Conservation (phyloP, 2,797 vertebrate genomes). For the Channa striata region DNA sequence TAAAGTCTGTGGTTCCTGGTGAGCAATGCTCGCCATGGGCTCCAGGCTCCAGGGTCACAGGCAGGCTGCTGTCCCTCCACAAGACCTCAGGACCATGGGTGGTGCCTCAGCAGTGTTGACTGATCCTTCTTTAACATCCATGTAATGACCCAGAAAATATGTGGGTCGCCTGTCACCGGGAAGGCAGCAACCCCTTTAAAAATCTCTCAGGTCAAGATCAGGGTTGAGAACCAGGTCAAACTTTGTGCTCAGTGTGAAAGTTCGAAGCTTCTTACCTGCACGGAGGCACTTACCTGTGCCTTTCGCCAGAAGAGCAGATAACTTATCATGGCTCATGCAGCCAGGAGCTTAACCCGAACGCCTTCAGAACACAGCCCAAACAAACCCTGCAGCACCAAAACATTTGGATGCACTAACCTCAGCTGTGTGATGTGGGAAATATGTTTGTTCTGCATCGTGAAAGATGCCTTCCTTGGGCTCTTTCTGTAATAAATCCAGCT, state of each 20-base stretch:
- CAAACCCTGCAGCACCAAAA: too few relatives aligned
- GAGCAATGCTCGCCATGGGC: slow-evolving; percentile 23
- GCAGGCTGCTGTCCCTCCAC: slow-evolving; percentile 40
- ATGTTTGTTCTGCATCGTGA: slow-evolving; percentile 1
- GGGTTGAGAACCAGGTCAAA: slow-evolving; percentile 55
- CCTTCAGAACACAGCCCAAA: too few relatives aligned
- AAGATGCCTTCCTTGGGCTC: too few relatives aligned
- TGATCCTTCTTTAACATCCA: slow-evolving; percentile 25
- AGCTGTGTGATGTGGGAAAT: background rate
- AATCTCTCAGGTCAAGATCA: slow-evolving; percentile 59
- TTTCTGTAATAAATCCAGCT: too few relatives aligned
- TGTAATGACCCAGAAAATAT: slow-evolving; percentile 60
- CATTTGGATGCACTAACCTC: too few relatives aligned
- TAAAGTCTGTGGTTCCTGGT: slow-evolving; percentile 32
- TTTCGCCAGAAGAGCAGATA: slow-evolving; percentile 6
- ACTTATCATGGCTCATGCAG: background rate
- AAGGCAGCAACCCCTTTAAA: slow-evolving; percentile 42
- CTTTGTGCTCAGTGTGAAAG: slow-evolving; percentile 10
- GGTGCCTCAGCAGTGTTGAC: slow-evolving; percentile 27
- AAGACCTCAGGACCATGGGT: slow-evolving; percentile 29
- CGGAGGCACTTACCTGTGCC: slow-evolving; percentile 25
- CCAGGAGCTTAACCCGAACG: background rate
- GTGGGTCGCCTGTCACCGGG: slow-evolving; percentile 51
- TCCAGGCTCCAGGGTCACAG: slow-evolving; percentile 34
- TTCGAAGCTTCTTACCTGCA: slow-evolving; percentile 39